A percentile compares a stretch with the other conserved stretches of the same genome.
Evolutionary conservation across 2,888 invertebrate genomes (phyloP).

Genomic region (Drosophila macrothrix): DNA sequence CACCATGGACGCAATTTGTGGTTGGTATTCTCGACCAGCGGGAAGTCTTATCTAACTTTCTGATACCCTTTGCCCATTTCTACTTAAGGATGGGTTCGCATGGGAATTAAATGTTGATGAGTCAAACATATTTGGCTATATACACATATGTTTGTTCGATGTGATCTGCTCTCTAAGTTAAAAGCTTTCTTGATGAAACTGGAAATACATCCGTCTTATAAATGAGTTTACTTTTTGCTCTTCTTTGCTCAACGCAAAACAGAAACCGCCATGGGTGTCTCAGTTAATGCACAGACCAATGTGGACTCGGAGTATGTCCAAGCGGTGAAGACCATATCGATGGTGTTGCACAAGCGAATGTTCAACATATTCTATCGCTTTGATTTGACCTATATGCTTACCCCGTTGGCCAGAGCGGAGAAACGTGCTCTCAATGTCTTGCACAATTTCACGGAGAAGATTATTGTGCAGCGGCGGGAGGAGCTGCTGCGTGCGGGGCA

Average conservation of each 20-base stretch:
- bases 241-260: neutral
- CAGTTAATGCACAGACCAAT: slow-evolving; percentile 89
- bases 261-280: slow-evolving; percentile 95
- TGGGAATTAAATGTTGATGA: neutral
- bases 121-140: neutral
- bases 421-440: slow-evolving; percentile 85
- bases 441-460: slow-evolving; percentile 86
- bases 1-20: slow-evolving; percentile 88
- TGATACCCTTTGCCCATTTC: neutral
- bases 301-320: slow-evolving; percentile 90
- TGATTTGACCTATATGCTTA: slow-evolving; percentile 85
- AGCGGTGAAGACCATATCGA: slow-evolving; percentile 88
- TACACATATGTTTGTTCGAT: neutral
- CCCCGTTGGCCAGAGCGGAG: slow-evolving; percentile 87
- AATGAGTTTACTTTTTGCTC: neutral
- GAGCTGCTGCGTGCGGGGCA: slow-evolving; percentile 73
- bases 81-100: neutral
- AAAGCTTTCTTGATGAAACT: neutral
- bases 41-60: neutral
- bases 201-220: neutral
- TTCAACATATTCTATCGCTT: slow-evolving; percentile 83
- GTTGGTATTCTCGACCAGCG: slow-evolving; percentile 82
- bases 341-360: slow-evolving; percentile 84
- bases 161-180: neutral
- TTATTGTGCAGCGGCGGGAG: slow-evolving; percentile 86